Evolutionary conservation across 2,888 invertebrate species (phyloP).

Genomic region (Noctua fimbriata): DNA sequence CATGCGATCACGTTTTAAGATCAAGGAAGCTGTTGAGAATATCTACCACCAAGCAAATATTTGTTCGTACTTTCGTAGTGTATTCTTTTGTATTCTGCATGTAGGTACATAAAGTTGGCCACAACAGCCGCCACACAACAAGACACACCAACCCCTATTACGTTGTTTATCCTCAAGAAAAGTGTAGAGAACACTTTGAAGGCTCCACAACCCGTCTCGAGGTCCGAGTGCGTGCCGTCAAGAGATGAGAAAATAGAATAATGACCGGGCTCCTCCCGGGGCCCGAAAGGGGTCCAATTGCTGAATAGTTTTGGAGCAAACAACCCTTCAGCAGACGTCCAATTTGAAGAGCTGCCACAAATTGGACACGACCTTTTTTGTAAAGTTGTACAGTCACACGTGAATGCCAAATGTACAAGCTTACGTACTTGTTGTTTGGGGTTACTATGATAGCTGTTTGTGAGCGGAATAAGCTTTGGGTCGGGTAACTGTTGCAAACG

Average conservation of each 20-base stretch:
- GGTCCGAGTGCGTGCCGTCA: conserved; percentile 56
- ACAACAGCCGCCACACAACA: neutral
- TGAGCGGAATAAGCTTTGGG: neutral
- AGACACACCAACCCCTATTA: conserved; percentile 40
- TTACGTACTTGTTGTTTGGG: conserved; percentile 8
- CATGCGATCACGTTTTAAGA: neutral
- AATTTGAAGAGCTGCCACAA: conserved; percentile 65
- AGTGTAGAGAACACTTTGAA: conserved; percentile 55
- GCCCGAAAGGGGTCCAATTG: conserved; percentile 65
- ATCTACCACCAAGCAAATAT: too few species aligned
- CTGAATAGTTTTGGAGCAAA: conserved; percentile 72
- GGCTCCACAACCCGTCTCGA: conserved; percentile 51
- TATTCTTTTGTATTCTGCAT: neutral
- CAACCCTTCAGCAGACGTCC: conserved; percentile 67
- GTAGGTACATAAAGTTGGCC: neutral
- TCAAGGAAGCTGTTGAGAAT: neutral
- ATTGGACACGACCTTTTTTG: conserved; percentile 68
- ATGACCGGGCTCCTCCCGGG: conserved; percentile 59
- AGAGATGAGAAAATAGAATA: conserved; percentile 74
- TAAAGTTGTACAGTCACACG: conserved; percentile 54
- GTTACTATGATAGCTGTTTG: neutral
- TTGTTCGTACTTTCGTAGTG: neutral
- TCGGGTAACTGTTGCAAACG: neutral
- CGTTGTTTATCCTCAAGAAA: conserved; percentile 59
- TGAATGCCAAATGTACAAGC: conserved; percentile 51